Evolutionary conservation across 2,888 invertebrate genomes (phyloP), one percentile per base, ranked within the genome.

Genomic region (Dione vanillae): DNA sequence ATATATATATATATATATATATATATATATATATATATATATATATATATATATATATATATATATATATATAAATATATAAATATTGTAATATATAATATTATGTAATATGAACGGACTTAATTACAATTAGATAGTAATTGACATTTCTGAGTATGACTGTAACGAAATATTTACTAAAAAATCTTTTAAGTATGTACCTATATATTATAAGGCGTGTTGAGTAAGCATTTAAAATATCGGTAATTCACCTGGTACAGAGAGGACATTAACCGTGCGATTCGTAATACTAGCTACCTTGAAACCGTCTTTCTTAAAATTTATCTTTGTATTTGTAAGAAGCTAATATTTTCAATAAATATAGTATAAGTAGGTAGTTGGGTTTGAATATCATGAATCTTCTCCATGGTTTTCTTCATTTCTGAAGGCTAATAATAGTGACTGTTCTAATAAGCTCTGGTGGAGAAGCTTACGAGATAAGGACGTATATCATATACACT

Each of bases 231-330:
- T 40, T 47, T 56, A 6, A 16, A 37, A 37, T 56, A 56, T 56
- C 56, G 56, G 56, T 56, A 56, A 37, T 56, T 56, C 37, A 40
- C 56, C 56, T 56, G 56, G 37, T 11, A 37, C 56, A 37, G 16
- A 20, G 51, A 56, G 56, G 56, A 16, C 37, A 16, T 56, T 56
- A 40, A 10, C 56, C 56, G 56, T 12, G 11, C 37, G 37, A 16
- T 16, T 56, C 16, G 56, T 56, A 56, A 56, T 56, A 40, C 37
- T 11, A 16, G 16, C 16, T 9, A 37, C 56, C 56, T 56, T 16
- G 37, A 16, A 11, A 1, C 12, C 11, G 2, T 56, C 56, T 56
- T 56, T 37, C 37, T 37, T 16, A 37, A 56, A 12, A 56, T n/a
- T 10, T 40, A 56, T 16, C 56, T 40, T 56, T 56, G 56, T 16